A percentile compares a stretch with the other conserved stretches of the same genome.
Evolutionary conservation across 2,797 vertebrate genomes (phyloP).

Genomic region (Cirrhinus molitorella): DNA sequence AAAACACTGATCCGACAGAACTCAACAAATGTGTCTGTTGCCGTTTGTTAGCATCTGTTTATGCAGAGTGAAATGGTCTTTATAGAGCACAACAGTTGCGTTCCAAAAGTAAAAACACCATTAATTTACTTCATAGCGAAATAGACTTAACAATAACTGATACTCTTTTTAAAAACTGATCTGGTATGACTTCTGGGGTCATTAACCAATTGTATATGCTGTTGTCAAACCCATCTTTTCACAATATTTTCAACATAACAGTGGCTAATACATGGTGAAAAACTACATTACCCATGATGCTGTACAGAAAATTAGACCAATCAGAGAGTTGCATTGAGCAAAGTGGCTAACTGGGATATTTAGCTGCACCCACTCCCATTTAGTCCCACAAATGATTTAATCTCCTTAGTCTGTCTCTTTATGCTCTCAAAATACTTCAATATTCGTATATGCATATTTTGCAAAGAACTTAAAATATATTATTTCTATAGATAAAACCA

Average conservation of each 20-base stretch:
- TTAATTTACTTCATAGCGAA: not conserved
- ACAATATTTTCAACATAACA: not conserved
- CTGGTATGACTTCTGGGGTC: not conserved
- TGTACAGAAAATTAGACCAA: not conserved
- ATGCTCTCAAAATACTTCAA: not conserved
- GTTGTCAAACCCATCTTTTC: not conserved
- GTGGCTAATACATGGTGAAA: not conserved
- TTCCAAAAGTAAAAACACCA: not conserved
- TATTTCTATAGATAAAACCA: no score
- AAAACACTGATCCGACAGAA: no score
- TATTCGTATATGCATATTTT: not conserved
- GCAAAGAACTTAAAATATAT: not conserved
- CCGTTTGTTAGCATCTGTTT: no score
- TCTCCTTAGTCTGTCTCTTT: no score
- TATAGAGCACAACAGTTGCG: no score
- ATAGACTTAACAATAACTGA: not conserved
- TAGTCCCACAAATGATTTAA: not conserved
- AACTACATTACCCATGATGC: not conserved
- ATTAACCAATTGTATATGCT: not conserved
- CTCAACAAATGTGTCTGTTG: no score
- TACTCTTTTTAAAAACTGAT: not conserved
- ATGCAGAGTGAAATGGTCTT: no score
- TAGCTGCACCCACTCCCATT: not conserved
- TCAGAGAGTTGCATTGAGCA: not conserved
- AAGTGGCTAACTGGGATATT: not conserved